A percentile compares a stretch with the other conserved stretches of the same genome.
phyloP scores from a whole-genome alignment of 1,140 invertebrate species.

The Steinernema khuongi region DNA sequence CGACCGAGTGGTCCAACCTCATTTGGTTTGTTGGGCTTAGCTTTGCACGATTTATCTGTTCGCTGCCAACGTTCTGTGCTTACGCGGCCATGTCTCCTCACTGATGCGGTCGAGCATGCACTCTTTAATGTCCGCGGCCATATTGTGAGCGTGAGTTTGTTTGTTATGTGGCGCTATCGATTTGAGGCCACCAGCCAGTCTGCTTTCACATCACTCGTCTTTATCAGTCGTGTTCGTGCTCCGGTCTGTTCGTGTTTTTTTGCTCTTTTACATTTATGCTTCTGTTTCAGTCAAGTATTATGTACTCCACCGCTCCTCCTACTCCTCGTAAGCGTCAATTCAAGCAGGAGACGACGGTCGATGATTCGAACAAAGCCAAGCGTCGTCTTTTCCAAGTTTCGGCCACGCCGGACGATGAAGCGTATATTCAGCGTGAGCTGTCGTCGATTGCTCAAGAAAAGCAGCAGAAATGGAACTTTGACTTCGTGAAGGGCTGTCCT shows the following conservation, averaged over 20 bases:
- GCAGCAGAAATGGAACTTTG: not conserved
- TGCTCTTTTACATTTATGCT: not conserved
- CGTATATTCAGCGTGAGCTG: not conserved
- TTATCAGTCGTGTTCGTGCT: not conserved
- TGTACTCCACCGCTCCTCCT: not conserved
- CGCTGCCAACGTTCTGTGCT: no score
- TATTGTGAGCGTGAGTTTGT: no score
- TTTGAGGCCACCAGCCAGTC: not conserved
- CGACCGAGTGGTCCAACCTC: slow-evolving; percentile 3
- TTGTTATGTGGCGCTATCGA: not conserved
- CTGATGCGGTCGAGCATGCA: not conserved
- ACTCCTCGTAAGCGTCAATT: slow-evolving; percentile 1
- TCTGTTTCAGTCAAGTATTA: not conserved
- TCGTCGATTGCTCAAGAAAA: not conserved
- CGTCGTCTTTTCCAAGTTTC: not conserved
- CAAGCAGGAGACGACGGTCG: not conserved
- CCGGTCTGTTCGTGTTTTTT: not conserved
- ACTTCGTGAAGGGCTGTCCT: not conserved
- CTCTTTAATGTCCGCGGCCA: no score
- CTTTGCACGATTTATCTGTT: not conserved
- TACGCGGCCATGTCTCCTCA: no score
- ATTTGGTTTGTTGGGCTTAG: not conserved
- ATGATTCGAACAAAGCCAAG: not conserved
- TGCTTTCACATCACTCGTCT: not conserved
- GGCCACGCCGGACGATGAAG: not conserved